These are phyloP conservation scores for Dendrocincla tyrannina DNA, from an alignment of 2,797 vertebrate species.

Conservation along the genomic window DNA sequence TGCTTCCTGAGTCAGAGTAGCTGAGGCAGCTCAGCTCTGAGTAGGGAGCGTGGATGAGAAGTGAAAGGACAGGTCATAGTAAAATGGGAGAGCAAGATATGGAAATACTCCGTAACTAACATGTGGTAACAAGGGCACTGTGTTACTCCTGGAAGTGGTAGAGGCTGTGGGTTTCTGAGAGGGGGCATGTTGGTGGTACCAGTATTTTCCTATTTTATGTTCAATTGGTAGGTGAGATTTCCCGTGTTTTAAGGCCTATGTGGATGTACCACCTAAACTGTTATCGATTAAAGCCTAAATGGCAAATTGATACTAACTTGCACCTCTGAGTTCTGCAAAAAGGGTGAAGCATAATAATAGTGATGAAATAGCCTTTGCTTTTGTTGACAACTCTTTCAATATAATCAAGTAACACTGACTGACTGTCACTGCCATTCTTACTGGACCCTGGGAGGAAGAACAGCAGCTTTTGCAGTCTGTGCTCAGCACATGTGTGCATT, in stretches of 20 bases:
- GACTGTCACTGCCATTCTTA: neutral
- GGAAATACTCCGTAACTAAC: fast-evolving
- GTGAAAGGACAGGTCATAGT: neutral
- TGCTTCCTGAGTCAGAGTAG: neutral
- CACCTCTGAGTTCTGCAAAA: neutral
- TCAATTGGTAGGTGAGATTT: neutral
- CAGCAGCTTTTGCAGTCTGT: neutral
- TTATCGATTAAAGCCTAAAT: neutral
- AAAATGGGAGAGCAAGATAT: neutral
- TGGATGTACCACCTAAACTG: neutral
- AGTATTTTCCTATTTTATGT: neutral
- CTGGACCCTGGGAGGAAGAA: neutral
- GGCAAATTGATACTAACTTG: neutral
- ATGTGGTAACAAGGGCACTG: fast-evolving
- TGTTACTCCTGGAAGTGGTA: neutral
- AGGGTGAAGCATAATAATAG: neutral
- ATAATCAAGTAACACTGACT: neutral
- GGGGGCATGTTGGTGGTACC: neutral
- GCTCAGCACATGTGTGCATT: fast-evolving
- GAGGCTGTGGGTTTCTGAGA: neutral
- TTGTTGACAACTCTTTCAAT: neutral
- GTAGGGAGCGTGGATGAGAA: neutral
- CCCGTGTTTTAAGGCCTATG: neutral
- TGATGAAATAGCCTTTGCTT: neutral
- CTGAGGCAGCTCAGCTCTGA: neutral